Base-by-base conservation (phyloP, 2,113 vertebrate genomes). In the Climacteris rufus region DNA sequence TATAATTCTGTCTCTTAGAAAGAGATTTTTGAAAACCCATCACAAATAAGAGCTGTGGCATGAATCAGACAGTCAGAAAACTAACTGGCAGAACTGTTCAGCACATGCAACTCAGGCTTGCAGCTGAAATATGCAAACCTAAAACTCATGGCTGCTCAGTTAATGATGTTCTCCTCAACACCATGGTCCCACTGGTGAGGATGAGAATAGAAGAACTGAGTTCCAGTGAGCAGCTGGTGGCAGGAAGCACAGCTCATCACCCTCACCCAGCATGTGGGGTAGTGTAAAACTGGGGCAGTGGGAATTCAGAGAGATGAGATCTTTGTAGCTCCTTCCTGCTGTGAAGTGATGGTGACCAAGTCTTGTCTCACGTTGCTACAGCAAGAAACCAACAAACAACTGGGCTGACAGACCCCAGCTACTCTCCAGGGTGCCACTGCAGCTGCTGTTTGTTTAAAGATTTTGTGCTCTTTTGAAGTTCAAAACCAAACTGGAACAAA, bases 361-460 rank as follows among this genome's bases (percentile, higher is more conserved):
- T 25, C 17, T 27, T 59, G 47, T 40, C 13, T 63, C 35, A 88
- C 0, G 2, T 47, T 75, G 52, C 66, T 76, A 23, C 19, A 69
- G 49, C 33, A 40, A 75, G 79, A 78, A 82, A 57, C 7, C 35
- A 84, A 70, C 59, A 97, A 95, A 96, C 49, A 68, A 52, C 54
- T 87, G 72, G 18, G 40, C 27, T 71, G 42, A 80, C n/a, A 63
- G 61, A 82, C 37, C 52, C 68, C 61, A 70, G 44, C 27, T 66
- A 35, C 70, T 78, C 94, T 92, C 69, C 70, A 92, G 94, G 88
- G 91, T 77, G 79, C 70, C 56, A 71, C 56, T 66, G 89, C 81
- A 86, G 93, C 83, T 90, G 84, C 72, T 66, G 40, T 63, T 94
- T 95, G 91, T 87, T 87, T 93, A 54, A 76, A 93, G 53, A 87